Base-by-base conservation (phyloP, 2,888 invertebrate species). In the Chironomus tentans region DNA sequence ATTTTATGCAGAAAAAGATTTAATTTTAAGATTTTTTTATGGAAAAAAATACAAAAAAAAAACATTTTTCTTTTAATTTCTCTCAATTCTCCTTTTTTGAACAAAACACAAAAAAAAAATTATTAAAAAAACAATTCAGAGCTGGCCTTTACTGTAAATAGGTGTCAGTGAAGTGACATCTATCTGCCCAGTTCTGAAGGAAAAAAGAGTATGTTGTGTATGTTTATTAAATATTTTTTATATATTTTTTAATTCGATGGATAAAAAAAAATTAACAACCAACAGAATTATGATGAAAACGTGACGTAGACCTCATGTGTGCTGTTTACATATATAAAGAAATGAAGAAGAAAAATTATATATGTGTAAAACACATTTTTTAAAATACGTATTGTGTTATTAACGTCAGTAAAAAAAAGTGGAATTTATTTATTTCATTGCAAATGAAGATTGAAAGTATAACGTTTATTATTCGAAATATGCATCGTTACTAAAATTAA, bases 271-370 rank as follows among this genome's bases (percentile, higher is more conserved):
- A 65, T 1, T 15, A n/a, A 50, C 3, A n/a, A 18, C 4, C 18
- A 56, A 15, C 18, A 18, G 18, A 56, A 56, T 15, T 56, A 65
- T 65, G 65, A 65, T 21, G 65, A 65, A 65, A 65, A 65, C 21
- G 65, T 65, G 65, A 65, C 65, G 65, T 24, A 65, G 65, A 65
- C 65, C 65, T 65, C 65, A 65, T 65, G 10, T 24, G 65, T 65
- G 18, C 18, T 65, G 65, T 65, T 65, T 65, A 24, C 24, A 24
- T 65, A 22, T 24, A 56, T 65, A 65, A 24, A 65, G 18, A 21
- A 65, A 24, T 65, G 21, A 65, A 65, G 65, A 65, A 56, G 15
- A 56, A 56, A 56, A 56, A 56, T 56, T 56, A 15, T 56, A 56
- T 56, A 15, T 56, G 56, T 56, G 50, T 50, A 50, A 56, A 65